Conservation (phyloP, 2,888 invertebrate genomes). For the Leistus spinibarbis region DNA sequence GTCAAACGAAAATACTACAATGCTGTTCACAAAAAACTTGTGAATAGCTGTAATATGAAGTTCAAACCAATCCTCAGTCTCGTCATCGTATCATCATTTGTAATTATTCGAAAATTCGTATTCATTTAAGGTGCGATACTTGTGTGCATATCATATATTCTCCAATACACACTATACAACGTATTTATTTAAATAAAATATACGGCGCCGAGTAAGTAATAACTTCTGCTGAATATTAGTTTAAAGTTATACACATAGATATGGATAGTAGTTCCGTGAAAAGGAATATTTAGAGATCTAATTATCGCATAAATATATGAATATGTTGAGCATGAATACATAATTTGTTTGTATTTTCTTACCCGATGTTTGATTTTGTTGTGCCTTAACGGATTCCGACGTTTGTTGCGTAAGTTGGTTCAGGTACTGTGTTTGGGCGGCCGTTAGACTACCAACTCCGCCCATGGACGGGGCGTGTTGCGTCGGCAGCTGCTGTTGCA, state of each 20-base stretch:
- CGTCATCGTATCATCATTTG: conserved; percentile 51
- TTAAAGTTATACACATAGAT: too few species aligned
- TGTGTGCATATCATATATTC: too few species aligned
- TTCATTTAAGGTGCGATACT: too few species aligned
- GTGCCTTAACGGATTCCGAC: conserved; percentile 46
- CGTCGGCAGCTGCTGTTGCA: conserved; percentile 49
- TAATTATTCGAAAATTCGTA: background rate
- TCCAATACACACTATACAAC: too few species aligned
- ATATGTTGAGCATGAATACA: too few species aligned
- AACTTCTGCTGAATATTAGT: too few species aligned
- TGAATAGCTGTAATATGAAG: conserved; percentile 24
- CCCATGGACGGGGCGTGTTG: conserved; percentile 57
- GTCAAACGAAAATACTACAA: background rate
- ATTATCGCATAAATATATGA: too few species aligned
- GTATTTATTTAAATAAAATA: too few species aligned
- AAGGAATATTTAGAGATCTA: too few species aligned
- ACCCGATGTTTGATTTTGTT: conserved; percentile 15
- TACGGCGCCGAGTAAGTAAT: too few species aligned
- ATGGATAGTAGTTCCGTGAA: too few species aligned
- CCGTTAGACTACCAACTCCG: conserved; percentile 57
- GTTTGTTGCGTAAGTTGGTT: conserved; percentile 64
- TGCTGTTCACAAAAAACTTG: conserved; percentile 45
- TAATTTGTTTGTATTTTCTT: background rate
- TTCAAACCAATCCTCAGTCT: conserved; percentile 45
- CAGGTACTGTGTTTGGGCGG: conserved; percentile 66